Conservation (phyloP, 2,888 invertebrate species). For the Sinopyrophorus schimmeli region DNA sequence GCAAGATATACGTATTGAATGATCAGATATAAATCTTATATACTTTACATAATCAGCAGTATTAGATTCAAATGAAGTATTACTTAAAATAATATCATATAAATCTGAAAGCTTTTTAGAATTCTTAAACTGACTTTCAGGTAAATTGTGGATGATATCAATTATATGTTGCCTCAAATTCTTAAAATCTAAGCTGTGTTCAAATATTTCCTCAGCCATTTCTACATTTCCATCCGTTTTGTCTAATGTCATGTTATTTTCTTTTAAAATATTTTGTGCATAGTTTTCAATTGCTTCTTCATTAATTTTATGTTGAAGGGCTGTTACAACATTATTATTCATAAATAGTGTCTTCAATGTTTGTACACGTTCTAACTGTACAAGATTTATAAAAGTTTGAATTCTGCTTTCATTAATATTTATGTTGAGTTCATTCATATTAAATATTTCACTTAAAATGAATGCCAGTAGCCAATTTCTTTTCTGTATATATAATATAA, state of each 20-base stretch:
- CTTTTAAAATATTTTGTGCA: conserved; percentile 44
- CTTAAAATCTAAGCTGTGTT: conserved; percentile 43
- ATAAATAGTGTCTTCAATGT: conserved; percentile 60
- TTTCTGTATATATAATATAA: conserved; percentile 65
- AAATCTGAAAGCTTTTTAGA: conserved; percentile 61
- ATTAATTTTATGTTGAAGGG: conserved; percentile 61
- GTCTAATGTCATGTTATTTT: too few species aligned
- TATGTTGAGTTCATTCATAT: conserved; percentile 59
- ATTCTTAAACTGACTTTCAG: conserved; percentile 60
- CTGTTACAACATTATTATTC: conserved; percentile 63
- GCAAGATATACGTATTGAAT: conserved; percentile 59
- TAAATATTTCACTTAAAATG: conserved; percentile 67
- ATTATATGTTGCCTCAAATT: conserved; percentile 53
- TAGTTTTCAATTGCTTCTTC: conserved; percentile 58
- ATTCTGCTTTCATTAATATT: conserved; percentile 60
- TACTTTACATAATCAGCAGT: conserved; percentile 59
- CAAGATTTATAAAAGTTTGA: conserved; percentile 63
- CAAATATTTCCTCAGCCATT: conserved; percentile 45
- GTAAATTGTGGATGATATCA: conserved; percentile 61
- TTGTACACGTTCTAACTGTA: conserved; percentile 61
- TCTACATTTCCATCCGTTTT: conserved; percentile 44
- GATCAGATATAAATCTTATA: conserved; percentile 59
- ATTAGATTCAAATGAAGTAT: conserved; percentile 58
- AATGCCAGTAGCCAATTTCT: conserved; percentile 72
- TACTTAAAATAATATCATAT: conserved; percentile 63